A percentile compares a stretch with the other conserved stretches of the same genome.
Evolutionary conservation across 2,888 invertebrate species (phyloP).

Genomic region (Frankliniella intonsa): DNA sequence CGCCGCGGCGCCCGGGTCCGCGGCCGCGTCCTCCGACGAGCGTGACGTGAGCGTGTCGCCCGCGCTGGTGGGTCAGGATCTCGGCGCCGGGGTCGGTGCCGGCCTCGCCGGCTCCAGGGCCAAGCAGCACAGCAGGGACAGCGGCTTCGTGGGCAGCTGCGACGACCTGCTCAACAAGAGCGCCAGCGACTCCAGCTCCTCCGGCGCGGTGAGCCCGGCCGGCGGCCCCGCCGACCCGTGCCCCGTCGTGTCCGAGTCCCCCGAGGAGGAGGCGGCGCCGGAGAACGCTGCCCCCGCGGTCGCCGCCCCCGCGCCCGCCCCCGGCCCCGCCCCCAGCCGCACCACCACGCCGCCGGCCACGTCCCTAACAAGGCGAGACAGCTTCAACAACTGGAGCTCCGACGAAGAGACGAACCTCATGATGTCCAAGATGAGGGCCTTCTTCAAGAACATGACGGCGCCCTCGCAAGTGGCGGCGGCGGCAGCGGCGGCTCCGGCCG

Average conservation of each 20-base stretch:
- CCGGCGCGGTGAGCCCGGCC: conserved; percentile 30
- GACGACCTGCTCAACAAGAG: conserved; percentile 72
- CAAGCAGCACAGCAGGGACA: conserved; percentile 79
- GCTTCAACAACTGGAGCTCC: conserved; percentile 90
- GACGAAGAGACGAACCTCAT: conserved; percentile 91
- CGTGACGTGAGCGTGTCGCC: conserved; percentile 46
- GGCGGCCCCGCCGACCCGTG: conserved; percentile 30
- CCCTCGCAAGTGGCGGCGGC: conserved; percentile 51
- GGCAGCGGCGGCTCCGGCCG: conserved; percentile 53
- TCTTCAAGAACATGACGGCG: conserved; percentile 87
- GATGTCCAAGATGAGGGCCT: conserved; percentile 92
- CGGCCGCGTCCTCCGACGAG: conserved; percentile 58
- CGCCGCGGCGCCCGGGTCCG: conserved; percentile 57
- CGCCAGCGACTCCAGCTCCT: conserved; percentile 28
- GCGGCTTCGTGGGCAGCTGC: conserved; percentile 83
- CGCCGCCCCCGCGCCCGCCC: conserved; percentile 18
- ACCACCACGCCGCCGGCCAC: conserved; percentile 54
- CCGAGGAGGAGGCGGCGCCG: neutral
- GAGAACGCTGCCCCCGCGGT: neutral
- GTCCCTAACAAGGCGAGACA: conserved; percentile 74
- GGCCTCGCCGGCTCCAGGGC: conserved; percentile 50
- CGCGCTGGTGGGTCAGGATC: neutral
- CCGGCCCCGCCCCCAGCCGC: conserved; percentile 31
- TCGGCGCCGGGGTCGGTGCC: neutral
- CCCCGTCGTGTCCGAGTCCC: neutral